A percentile compares a stretch with the other conserved stretches of the same genome.
phyloP scores from a whole-genome alignment of 2,113 vertebrate genomes.

The Hypomesus transpacificus region DNA sequence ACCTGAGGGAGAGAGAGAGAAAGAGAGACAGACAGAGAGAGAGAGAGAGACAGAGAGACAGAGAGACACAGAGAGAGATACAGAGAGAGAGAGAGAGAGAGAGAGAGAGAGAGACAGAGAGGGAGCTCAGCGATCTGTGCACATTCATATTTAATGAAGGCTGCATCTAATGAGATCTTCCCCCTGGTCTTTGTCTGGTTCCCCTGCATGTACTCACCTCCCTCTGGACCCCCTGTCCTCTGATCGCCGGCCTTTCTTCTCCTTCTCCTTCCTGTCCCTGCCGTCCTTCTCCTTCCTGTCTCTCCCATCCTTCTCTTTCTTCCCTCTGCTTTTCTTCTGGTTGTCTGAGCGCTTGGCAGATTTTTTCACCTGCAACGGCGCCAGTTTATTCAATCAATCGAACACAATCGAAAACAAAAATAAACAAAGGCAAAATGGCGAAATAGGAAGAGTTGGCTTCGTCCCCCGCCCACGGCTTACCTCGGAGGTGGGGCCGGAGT shows the following conservation, averaged over 20 bases:
- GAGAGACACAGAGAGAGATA: too few relatives aligned
- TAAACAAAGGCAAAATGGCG: background rate
- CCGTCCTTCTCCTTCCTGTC: constrained; percentile 69
- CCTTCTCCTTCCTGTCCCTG: too few relatives aligned
- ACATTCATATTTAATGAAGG: constrained; percentile 30
- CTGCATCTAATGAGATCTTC: constrained; percentile 19
- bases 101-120: background rate
- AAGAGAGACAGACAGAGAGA: too few relatives aligned
- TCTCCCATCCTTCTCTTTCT: constrained; percentile 82
- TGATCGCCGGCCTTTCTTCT: constrained; percentile 65
- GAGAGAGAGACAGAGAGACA: background rate
- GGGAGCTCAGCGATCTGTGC: constrained; percentile 23
- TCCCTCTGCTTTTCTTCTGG: constrained; percentile 76
- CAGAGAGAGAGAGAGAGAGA: too few relatives aligned
- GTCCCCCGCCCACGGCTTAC: constrained; percentile 32
- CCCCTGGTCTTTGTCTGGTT: background rate
- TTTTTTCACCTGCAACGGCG: constrained; percentile 78
- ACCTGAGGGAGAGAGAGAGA: constrained; percentile 58
- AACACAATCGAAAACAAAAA: background rate
- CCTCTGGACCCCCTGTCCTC: constrained; percentile 79
- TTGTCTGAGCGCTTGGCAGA: constrained; percentile 75
- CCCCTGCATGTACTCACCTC: constrained; percentile 68
- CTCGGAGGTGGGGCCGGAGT: constrained; percentile 66
- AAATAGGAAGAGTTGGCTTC: background rate
- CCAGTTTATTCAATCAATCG: background rate